Conservation (phyloP, 2,113 vertebrate species). For the Gasterosteus nipponicus region DNA sequence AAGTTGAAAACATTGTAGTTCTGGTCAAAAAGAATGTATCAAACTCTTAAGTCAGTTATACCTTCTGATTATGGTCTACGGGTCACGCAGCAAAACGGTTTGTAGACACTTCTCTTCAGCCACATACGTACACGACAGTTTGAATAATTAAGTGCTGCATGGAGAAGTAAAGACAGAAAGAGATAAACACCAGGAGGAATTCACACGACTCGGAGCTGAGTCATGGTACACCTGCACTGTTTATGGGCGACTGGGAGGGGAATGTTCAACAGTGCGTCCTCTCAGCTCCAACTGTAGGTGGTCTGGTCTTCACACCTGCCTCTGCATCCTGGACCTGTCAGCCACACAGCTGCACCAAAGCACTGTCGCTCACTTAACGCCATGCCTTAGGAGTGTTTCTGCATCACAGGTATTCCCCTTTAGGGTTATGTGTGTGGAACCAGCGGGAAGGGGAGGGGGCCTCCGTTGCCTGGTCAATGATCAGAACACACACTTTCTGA, state of each 20-base stretch:
- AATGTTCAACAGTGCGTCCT: slow-evolving; percentile 18
- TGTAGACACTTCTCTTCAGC: background rate
- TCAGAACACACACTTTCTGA: slow-evolving; percentile 53
- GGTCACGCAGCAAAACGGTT: background rate
- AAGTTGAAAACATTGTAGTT: background rate
- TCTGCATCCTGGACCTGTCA: slow-evolving; percentile 35
- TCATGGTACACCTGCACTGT: slow-evolving; percentile 64
- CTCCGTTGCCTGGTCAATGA: slow-evolving; percentile 54
- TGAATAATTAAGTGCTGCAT: background rate
- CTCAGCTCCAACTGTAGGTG: slow-evolving; percentile 60
- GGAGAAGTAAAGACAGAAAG: background rate
- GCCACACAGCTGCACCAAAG: slow-evolving; percentile 81
- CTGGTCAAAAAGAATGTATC: background rate
- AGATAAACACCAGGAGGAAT: background rate
- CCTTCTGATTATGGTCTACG: background rate
- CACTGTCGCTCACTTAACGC: slow-evolving; percentile 80
- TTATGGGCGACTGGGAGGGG: slow-evolving; percentile 33
- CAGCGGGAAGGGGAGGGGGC: background rate
- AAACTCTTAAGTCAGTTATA: background rate
- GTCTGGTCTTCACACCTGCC: slow-evolving; percentile 69
- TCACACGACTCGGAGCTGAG: slow-evolving; percentile 54
- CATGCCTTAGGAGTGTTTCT: slow-evolving; percentile 74
- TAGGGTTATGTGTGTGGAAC: slow-evolving; percentile 43
- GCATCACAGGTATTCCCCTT: slow-evolving; percentile 54
- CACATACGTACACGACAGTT: background rate